phyloP scores from a whole-genome alignment of 2,888 invertebrate genomes.

The Parascotia fuliginaria region DNA sequence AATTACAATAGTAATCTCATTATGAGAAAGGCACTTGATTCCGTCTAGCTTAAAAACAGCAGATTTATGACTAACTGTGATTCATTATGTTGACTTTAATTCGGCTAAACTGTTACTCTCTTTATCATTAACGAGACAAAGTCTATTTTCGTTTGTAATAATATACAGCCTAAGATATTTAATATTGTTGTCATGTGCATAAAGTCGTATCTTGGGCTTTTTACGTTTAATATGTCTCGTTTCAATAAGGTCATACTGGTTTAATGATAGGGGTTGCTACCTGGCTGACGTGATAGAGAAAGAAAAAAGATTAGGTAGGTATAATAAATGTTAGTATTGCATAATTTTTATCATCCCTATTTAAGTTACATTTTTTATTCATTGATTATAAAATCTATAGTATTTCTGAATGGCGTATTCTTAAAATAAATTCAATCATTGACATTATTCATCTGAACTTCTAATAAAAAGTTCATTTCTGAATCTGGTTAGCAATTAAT shows the following conservation, averaged over 20 bases:
- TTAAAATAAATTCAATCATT: too few relatives aligned
- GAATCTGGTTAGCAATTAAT: too few relatives aligned
- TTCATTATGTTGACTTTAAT: constrained; percentile 28
- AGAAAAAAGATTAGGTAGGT: too few relatives aligned
- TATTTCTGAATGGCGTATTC: too few relatives aligned
- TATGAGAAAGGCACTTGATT: constrained; percentile 34
- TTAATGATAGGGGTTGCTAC: constrained; percentile 28
- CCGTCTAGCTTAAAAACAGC: constrained; percentile 34
- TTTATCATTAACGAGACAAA: constrained; percentile 28
- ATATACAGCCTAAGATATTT: constrained; percentile 32
- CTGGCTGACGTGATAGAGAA: too few relatives aligned
- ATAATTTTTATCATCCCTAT: too few relatives aligned
- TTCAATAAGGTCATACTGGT: constrained; percentile 36
- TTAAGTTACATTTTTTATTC: too few relatives aligned
- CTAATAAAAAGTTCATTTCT: too few relatives aligned
- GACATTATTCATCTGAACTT: too few relatives aligned
- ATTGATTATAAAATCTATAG: too few relatives aligned
- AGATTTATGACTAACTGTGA: constrained; percentile 42
- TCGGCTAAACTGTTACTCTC: constrained; percentile 18
- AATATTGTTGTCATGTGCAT: constrained; percentile 41
- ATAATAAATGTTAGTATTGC: too few relatives aligned
- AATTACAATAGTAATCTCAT: constrained; percentile 36
- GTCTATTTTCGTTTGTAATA: constrained; percentile 28
- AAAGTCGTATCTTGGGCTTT: constrained; percentile 35
- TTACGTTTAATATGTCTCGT: constrained; percentile 32